Evolutionary conservation across 2,888 invertebrate genomes (phyloP).

Genomic region (Oscheius onirici): DNA sequence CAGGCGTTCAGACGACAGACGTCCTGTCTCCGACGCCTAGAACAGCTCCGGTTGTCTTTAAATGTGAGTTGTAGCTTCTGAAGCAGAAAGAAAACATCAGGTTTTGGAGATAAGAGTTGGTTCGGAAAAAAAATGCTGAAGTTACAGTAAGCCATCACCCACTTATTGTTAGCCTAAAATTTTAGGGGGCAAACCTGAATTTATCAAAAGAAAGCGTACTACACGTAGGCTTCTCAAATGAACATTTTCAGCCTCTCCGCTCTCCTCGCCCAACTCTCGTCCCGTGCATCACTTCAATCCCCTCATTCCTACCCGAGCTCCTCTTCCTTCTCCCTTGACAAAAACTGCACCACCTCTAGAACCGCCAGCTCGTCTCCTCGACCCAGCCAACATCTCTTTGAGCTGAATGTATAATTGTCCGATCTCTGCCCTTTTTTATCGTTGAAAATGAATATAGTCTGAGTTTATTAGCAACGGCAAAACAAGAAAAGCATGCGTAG

Average conservation of each 20-base stretch:
- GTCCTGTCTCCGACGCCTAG: background rate
- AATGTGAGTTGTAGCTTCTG: background rate
- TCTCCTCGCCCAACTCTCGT: background rate
- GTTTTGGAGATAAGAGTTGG: too few relatives aligned
- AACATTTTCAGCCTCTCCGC: constrained; percentile 8
- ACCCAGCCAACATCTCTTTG: constrained; percentile 25
- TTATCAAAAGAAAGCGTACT: too few relatives aligned
- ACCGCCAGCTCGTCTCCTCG: background rate
- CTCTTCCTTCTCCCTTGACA: background rate
- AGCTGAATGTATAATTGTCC: background rate
- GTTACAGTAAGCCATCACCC: too few relatives aligned
- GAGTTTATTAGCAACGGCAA: too few relatives aligned
- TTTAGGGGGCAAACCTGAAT: too few relatives aligned
- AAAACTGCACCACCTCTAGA: background rate
- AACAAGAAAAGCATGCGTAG: too few relatives aligned
- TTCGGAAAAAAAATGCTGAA: too few relatives aligned
- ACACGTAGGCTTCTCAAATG: background rate
- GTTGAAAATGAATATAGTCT: background rate
- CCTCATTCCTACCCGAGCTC: background rate
- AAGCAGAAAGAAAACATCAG: too few relatives aligned
- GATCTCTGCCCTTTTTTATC: background rate
- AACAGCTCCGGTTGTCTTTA: background rate
- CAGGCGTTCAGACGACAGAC: background rate
- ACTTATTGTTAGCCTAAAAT: too few relatives aligned
- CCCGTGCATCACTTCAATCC: background rate